phyloP scores from a whole-genome alignment of 2,888 invertebrate species.

The Itoplectis maculator region DNA sequence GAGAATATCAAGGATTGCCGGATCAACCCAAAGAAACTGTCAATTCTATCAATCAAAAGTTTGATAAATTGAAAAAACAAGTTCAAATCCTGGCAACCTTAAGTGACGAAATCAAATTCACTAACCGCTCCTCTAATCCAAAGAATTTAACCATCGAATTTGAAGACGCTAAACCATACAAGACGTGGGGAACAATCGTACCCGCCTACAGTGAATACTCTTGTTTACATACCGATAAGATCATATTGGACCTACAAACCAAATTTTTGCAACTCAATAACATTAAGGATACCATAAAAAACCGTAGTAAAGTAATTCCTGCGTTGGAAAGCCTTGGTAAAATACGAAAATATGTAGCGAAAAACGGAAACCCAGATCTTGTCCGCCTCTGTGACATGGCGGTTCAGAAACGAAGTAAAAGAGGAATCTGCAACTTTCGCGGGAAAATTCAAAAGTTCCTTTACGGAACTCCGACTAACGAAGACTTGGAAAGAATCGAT shows the following conservation, averaged over 20 bases:
- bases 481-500: constrained; percentile 28
- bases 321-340: neutral
- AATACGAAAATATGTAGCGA: constrained; percentile 18
- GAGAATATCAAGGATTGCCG: too few species aligned
- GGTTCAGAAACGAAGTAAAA: neutral
- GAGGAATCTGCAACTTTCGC: constrained; percentile 38
- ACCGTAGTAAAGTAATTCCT: neutral
- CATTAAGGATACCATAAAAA: neutral
- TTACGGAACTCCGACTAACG: constrained; percentile 32
- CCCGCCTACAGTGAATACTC: constrained; percentile 11
- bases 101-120: too few species aligned
- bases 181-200: neutral
- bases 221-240: neutral
- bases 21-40: too few species aligned
- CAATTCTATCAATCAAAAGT: too few species aligned
- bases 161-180: constrained; percentile 5
- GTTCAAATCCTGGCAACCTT: too few species aligned
- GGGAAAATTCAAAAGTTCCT: constrained; percentile 39
- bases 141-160: neutral
- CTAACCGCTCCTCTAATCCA: too few species aligned
- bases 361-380: constrained; percentile 21
- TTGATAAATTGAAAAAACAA: too few species aligned
- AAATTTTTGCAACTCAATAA: constrained; percentile 7
- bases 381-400: constrained; percentile 1
- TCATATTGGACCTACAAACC: neutral